Evolutionary conservation across 2,888 invertebrate species (phyloP).

Genomic region (Neria commutata): DNA sequence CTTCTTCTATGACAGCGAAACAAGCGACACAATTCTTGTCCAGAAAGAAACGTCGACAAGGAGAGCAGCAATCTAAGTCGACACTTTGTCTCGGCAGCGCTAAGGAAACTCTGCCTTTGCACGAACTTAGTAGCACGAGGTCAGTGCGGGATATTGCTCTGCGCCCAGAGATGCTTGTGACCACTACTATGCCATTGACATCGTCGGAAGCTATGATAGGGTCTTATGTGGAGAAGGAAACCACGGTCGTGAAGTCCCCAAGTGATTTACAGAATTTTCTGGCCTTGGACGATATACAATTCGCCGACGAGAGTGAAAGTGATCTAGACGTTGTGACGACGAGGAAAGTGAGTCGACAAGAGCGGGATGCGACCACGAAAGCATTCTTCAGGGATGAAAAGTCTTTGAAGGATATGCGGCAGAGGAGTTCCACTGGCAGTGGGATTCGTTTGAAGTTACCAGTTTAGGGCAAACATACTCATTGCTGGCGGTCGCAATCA

Average conservation of each 20-base stretch:
- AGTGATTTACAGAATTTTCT: conserved; percentile 66
- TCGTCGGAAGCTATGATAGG: conserved; percentile 47
- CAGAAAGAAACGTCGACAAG: conserved; percentile 45
- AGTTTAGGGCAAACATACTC: too few relatives aligned
- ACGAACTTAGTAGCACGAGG: conserved; percentile 31
- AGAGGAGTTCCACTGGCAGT: too few relatives aligned
- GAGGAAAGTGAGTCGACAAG: background rate
- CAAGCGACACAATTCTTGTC: conserved; percentile 46
- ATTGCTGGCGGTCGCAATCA: too few relatives aligned
- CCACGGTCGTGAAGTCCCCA: conserved; percentile 71
- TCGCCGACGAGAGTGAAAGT: conserved; percentile 69
- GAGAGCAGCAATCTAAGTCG: conserved; percentile 44
- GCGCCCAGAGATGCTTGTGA: background rate
- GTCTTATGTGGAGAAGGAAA: conserved; percentile 68
- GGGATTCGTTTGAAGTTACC: too few relatives aligned
- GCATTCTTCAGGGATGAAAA: background rate
- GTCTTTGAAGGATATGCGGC: background rate
- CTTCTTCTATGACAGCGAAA: conserved; percentile 23
- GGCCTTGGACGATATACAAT: conserved; percentile 71
- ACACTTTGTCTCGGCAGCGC: conserved; percentile 31
- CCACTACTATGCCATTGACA: conserved; percentile 6
- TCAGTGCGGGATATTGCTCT: conserved; percentile 36
- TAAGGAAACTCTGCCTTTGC: conserved; percentile 21
- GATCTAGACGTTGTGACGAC: conserved; percentile 41
- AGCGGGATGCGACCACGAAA: background rate